Evolutionary conservation across 1,140 invertebrate genomes (phyloP).

Genomic region (Saccostrea echinata): DNA sequence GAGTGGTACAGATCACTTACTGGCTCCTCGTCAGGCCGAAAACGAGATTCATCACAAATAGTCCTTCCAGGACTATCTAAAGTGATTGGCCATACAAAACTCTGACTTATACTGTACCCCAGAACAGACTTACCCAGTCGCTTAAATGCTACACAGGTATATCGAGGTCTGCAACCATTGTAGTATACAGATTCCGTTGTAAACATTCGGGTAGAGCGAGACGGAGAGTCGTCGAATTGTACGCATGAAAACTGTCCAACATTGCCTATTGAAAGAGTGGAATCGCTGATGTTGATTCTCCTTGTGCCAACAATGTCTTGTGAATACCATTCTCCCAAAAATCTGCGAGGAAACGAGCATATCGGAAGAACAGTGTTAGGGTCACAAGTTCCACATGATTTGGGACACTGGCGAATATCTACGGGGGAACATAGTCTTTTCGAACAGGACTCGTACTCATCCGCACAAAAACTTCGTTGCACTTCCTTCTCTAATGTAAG

Average conservation of each 20-base stretch:
- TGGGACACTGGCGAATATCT: conserved; percentile 64
- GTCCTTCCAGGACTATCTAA: conserved; percentile 3
- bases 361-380: conserved; percentile 33
- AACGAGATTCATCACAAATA: conserved; percentile 40
- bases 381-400: conserved; percentile 65
- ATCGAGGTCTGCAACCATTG: conserved; percentile 53
- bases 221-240: conserved; percentile 33
- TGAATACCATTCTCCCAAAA: conserved; percentile 61
- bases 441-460: conserved; percentile 67
- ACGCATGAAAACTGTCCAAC: conserved; percentile 50
- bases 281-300: conserved; percentile 48
- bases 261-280: conserved; percentile 21
- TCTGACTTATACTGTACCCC: conserved; percentile 50
- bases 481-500: conserved; percentile 59
- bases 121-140: conserved; percentile 31
- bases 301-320: background rate
- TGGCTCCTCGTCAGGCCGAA: conserved; percentile 43
- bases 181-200: conserved; percentile 44
- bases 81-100: conserved; percentile 51
- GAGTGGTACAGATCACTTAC: conserved; percentile 43
- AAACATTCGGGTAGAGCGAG: conserved; percentile 31
- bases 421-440: conserved; percentile 58
- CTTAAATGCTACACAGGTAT: conserved; percentile 49
- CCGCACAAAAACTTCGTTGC: conserved; percentile 60
- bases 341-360: conserved; percentile 62